Evolutionary conservation across 2,888 invertebrate species (phyloP).

Genomic region (Linnaemya vulpina): DNA sequence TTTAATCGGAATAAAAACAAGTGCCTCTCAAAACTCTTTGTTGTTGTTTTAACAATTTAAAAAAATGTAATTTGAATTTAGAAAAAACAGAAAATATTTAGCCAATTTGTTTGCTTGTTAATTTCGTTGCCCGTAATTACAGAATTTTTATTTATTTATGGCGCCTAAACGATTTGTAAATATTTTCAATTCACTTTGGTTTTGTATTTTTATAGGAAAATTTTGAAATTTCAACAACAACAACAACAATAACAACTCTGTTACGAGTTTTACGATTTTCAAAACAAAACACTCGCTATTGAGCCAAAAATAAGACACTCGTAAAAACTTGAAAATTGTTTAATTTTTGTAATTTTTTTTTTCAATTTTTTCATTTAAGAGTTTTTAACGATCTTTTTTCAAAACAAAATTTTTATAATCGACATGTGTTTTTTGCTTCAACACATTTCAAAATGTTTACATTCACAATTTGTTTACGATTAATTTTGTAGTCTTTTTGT

Average conservation of each 20-base stretch:
- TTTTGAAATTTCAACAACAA: conserved; percentile 40
- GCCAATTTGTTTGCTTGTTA: conserved; percentile 12
- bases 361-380: too few relatives aligned
- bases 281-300: conserved; percentile 27
- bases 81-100: conserved; percentile 6
- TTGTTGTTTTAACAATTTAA: conserved; percentile 15
- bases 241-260: conserved; percentile 8
- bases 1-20: too few relatives aligned
- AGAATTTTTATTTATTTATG: conserved; percentile 61
- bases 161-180: conserved; percentile 69
- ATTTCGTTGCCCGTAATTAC: conserved; percentile 30
- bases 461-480: conserved; percentile 58
- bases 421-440: conserved; percentile 55
- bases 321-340: conserved; percentile 46
- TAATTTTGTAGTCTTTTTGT: conserved; percentile 35
- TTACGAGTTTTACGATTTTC: conserved; percentile 46
- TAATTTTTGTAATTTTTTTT: conserved; percentile 35
- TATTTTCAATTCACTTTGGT: conserved; percentile 71
- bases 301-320: not conserved
- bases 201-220: conserved; percentile 55
- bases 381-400: conserved; percentile 35
- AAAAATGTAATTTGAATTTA: not conserved
- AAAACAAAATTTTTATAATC: conserved; percentile 5
- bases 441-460: conserved; percentile 37
- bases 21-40: not conserved